Percentiles rank a stretch among this genome's conserved stretches.
Conservation (phyloP, 2,888 invertebrate genomes). For the Rhodophaea formosa region DNA sequence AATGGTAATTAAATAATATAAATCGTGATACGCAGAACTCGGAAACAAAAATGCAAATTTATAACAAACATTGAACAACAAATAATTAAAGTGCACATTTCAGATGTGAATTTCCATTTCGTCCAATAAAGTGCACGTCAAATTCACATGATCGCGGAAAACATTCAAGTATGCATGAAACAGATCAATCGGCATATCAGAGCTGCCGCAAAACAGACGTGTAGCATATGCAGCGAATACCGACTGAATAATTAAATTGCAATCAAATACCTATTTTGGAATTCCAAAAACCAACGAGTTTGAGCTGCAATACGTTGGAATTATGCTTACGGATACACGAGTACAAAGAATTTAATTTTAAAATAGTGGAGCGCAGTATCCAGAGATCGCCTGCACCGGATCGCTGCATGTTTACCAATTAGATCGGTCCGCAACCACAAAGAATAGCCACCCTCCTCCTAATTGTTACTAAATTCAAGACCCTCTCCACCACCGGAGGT, state of each 20-base stretch:
- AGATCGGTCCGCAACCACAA: constrained; percentile 31
- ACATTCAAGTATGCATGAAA: constrained; percentile 32
- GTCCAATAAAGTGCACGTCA: constrained; percentile 14
- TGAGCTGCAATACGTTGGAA: constrained; percentile 50
- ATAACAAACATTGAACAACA: background rate
- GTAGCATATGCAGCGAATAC: constrained; percentile 47
- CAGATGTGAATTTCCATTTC: constrained; percentile 6
- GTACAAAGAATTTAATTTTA: constrained; percentile 73
- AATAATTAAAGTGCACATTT: constrained; percentile 6
- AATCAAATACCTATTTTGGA: constrained; percentile 63
- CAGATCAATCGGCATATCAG: constrained; percentile 39
- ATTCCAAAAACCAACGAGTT: constrained; percentile 52
- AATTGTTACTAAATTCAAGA: constrained; percentile 56
- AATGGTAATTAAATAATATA: too few relatives aligned
- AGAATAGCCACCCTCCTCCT: constrained; percentile 43
- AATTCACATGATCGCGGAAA: constrained; percentile 28
- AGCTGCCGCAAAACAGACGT: constrained; percentile 36
- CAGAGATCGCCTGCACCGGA: constrained; percentile 49
- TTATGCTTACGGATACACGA: constrained; percentile 65
- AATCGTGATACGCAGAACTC: background rate
- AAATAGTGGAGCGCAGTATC: constrained; percentile 59
- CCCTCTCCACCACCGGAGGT: constrained; percentile 36
- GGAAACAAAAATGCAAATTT: background rate
- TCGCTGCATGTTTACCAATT: constrained; percentile 70
- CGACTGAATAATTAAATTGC: constrained; percentile 64